These are phyloP conservation scores for Limonius californicus DNA, from an alignment of 1,140 invertebrate genomes.

Conservation along the genomic window DNA sequence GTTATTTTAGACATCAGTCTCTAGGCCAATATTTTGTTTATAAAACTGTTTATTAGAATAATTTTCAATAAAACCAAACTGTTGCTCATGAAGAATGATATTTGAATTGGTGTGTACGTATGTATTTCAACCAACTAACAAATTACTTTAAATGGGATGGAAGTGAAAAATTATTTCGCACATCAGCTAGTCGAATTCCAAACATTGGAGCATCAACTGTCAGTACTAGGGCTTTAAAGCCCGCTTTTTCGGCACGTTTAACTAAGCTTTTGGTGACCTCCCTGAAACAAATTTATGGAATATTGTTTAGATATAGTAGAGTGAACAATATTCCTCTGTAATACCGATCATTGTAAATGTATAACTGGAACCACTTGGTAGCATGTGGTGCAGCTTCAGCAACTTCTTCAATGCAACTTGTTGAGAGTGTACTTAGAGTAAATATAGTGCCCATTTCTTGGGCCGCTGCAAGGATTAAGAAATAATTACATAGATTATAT, in stretches of 20 bases:
- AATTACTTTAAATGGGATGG: slow-evolving; percentile 71
- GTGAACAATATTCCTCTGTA: too few relatives aligned
- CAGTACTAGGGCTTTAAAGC: slow-evolving; percentile 82
- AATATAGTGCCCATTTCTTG: slow-evolving; percentile 68
- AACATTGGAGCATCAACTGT: slow-evolving; percentile 89
- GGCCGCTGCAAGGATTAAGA: slow-evolving; percentile 69
- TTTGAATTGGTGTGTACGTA: too few relatives aligned
- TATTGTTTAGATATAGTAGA: not conserved
- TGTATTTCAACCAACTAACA: too few relatives aligned
- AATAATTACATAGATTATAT: not conserved
- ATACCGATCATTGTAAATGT: slow-evolving; percentile 78
- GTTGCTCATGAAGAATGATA: too few relatives aligned
- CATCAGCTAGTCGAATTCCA: slow-evolving; percentile 74
- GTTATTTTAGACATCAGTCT: too few relatives aligned
- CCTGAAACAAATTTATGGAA: not conserved
- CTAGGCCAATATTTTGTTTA: too few relatives aligned
- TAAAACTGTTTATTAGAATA: too few relatives aligned
- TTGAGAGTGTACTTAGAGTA: slow-evolving; percentile 83
- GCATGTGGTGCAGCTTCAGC: slow-evolving; percentile 68
- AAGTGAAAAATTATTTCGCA: slow-evolving; percentile 79
- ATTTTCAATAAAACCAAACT: too few relatives aligned
- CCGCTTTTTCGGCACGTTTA: slow-evolving; percentile 74
- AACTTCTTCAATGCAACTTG: slow-evolving; percentile 85
- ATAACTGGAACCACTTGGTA: slow-evolving; percentile 87
- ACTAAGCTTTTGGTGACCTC: not conserved